These are phyloP conservation scores for Metalampra italica DNA, from an alignment of 2,888 invertebrate species.

Conservation along the genomic window DNA sequence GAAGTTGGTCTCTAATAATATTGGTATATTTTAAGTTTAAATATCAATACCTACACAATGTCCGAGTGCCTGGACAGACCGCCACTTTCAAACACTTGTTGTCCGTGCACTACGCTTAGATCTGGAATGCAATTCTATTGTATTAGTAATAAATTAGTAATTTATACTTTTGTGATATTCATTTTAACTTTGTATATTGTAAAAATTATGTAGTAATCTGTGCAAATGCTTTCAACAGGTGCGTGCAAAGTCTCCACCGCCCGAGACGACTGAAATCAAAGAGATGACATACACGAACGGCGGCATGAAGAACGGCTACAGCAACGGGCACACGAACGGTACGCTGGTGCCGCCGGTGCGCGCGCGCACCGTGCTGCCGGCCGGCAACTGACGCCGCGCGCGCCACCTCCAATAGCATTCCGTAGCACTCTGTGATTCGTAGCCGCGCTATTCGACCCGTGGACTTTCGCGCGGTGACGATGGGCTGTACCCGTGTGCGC, in stretches of 20 bases:
- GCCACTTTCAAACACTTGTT: no score
- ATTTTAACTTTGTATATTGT: no score
- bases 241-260: constrained; percentile 43
- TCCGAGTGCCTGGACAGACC: no score
- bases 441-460: constrained; percentile 18
- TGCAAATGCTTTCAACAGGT: constrained; percentile 27
- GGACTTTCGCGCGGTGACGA: constrained; percentile 27
- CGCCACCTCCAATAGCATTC: constrained; percentile 35
- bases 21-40: no score
- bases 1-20: no score
- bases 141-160: no score
- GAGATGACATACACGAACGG: constrained; percentile 54
- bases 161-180: no score
- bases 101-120: no score
- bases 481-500: constrained; percentile 16
- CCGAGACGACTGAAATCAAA: constrained; percentile 40
- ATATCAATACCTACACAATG: no score
- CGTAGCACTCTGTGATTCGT: constrained; percentile 50
- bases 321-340: constrained; percentile 53
- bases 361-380: constrained; percentile 65
- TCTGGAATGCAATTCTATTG: no score
- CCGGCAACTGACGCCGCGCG: constrained; percentile 63
- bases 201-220: no score
- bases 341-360: constrained; percentile 24
- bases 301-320: constrained; percentile 55